Evolutionary conservation across 2,888 invertebrate genomes (phyloP), one percentile per base, ranked within the genome.

Genomic region (Cheilosia pagana): DNA sequence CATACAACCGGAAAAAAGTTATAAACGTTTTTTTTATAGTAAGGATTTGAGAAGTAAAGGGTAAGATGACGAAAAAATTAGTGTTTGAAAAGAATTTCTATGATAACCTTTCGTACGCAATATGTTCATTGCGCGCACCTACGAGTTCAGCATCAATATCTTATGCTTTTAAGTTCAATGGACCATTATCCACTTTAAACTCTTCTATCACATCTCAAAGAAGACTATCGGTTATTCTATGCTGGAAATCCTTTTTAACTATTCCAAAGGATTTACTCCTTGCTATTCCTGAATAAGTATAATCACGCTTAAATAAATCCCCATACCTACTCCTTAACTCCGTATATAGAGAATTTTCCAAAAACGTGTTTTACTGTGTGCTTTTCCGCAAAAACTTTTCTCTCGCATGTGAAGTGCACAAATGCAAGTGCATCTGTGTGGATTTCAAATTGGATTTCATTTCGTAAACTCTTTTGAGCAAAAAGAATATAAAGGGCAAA

Each of bases 401-500:
- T 41, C 43, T 41, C 23, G 21, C 43, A 55, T 41, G 8, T 41
- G 25, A 12, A 43, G 67, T 41, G 19, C 53, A 28, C 16, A 41
- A 28, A 41, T 52, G n/a, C 23, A 23, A 12, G 57, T 59, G 65
- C 53, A 52, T 43, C 19, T 67, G 67, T 68, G 55, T 31, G 19
- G 55, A 43, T 68, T 53, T 53, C 67, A 52, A 67, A 67, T 67
- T 55, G 43, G 67, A 55, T 68, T 68, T 55, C 28, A 68, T 57
- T 70, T 70, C 35, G 70, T 21, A 48, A 57, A 70, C 23, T 57
- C 57, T 21, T 68, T 45, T 52, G 31, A 12, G 43, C 43, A 35
- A 45, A 41, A 23, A 35, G 45, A 35, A 55, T 57, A 35, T 48
- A 35, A 41, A 70, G 14, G 57, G 8, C n/a, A 57, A 16, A 35